A percentile compares a stretch with the other conserved stretches of the same genome.
Conservation (phyloP, 1,140 invertebrate species). For the Aporrectodea caliginosa region DNA sequence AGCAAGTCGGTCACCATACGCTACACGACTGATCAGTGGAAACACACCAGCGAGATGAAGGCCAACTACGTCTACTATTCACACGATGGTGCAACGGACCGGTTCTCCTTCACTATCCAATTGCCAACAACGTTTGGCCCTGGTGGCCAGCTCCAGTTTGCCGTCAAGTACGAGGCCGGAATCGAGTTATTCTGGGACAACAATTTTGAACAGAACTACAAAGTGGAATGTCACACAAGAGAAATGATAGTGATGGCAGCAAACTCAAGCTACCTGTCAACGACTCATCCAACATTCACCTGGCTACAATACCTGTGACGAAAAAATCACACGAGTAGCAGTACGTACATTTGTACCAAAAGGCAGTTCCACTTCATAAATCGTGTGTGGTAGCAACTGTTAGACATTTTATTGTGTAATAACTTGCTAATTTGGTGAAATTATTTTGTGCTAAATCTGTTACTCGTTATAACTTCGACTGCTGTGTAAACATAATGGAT, state of each 20-base stretch:
- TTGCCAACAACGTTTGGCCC: constrained; percentile 59
- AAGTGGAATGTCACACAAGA: constrained; percentile 45
- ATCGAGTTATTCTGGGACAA: constrained; percentile 81
- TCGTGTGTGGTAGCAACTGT: not conserved
- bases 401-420: no score
- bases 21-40: constrained; percentile 81
- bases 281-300: not conserved
- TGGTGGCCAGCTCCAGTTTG: constrained; percentile 74
- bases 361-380: not conserved
- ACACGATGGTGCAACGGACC: constrained; percentile 86
- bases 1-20: constrained; percentile 83
- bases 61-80: constrained; percentile 79
- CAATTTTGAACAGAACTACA: constrained; percentile 77
- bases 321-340: no score
- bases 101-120: constrained; percentile 73
- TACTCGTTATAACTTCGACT: not conserved
- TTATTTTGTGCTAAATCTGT: no score
- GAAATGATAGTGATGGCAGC: not conserved
- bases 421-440: no score
- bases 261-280: not conserved
- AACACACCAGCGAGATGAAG: constrained; percentile 70
- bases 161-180: constrained; percentile 74
- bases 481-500: not conserved
- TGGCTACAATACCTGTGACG: not conserved
- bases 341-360: not conserved